Percentiles rank a stretch among this genome's conserved stretches.
These are phyloP conservation scores for Phaethornis superciliosus DNA, from an alignment of 2,113 vertebrate genomes.

Conservation along the genomic window DNA sequence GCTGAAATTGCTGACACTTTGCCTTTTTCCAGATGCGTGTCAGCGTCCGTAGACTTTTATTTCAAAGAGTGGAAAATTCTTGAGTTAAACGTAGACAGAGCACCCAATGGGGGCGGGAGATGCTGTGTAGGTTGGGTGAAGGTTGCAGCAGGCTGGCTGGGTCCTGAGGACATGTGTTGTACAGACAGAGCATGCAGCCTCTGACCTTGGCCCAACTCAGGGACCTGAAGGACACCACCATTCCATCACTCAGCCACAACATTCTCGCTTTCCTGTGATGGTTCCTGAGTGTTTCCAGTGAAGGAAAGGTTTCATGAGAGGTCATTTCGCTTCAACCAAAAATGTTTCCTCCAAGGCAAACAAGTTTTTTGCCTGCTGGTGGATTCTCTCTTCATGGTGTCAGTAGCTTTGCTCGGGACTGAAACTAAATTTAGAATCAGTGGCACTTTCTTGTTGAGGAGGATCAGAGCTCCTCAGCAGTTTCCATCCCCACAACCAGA, in stretches of 20 bases:
- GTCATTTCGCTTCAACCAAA: neutral
- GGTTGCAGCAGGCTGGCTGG: neutral
- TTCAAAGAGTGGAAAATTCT: slow-evolving; percentile 47
- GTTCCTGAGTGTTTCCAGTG: neutral
- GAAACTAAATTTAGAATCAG: neutral
- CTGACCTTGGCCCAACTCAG: neutral
- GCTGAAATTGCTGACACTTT: slow-evolving; percentile 52
- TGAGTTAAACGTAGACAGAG: slow-evolving; percentile 43
- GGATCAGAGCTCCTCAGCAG: neutral
- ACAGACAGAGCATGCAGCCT: neutral
- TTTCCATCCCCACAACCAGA: neutral
- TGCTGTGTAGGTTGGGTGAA: neutral
- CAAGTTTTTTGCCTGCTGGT: neutral
- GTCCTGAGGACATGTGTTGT: neutral
- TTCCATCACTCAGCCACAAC: neutral
- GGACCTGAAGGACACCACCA: neutral
- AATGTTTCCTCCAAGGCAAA: neutral
- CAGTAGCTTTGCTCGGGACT: neutral
- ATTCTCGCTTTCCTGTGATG: neutral
- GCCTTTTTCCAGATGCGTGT: slow-evolving; percentile 44
- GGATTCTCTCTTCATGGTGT: neutral
- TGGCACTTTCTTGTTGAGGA: neutral
- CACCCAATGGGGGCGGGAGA: neutral
- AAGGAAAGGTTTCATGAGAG: neutral
- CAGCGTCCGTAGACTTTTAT: slow-evolving; percentile 26